phyloP scores from a whole-genome alignment of 2,113 vertebrate species.

The Taxidea taxus region DNA sequence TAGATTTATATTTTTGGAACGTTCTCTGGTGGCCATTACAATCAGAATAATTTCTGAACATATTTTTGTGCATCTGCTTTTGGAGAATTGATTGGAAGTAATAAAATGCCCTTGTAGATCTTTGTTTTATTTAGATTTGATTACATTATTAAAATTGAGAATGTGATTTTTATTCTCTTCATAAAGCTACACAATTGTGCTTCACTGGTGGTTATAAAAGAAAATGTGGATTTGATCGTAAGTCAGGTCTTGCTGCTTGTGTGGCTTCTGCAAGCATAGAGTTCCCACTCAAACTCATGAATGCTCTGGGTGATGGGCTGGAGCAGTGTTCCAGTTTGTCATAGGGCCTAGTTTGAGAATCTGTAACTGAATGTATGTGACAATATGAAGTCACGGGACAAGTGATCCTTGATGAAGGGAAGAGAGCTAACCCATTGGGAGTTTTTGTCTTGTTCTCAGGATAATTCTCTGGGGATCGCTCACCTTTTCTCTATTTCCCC shows the following conservation, averaged over 20 bases:
- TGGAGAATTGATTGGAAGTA: conserved; percentile 68
- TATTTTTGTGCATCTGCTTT: conserved; percentile 61
- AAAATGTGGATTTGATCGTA: conserved; percentile 11
- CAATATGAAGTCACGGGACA: background rate
- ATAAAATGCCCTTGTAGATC: conserved; percentile 51
- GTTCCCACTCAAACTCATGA: background rate
- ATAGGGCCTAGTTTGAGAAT: background rate
- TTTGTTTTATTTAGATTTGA: conserved; percentile 69
- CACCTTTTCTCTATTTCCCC: background rate
- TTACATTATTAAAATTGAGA: conserved; percentile 62
- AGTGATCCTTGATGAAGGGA: background rate
- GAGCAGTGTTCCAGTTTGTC: background rate
- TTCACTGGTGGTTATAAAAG: background rate
- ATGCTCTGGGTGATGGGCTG: background rate
- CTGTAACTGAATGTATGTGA: background rate
- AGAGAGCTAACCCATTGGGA: background rate
- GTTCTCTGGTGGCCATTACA: conserved; percentile 73
- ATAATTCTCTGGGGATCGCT: background rate
- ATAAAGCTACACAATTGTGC: background rate
- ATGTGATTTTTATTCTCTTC: conserved; percentile 49
- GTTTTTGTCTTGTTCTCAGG: background rate
- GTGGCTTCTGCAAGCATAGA: background rate
- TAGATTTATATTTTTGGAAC: conserved; percentile 72
- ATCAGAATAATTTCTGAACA: conserved; percentile 73
- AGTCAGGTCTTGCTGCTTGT: background rate